These are phyloP conservation scores for Drosophila colorata DNA, from an alignment of 2,888 invertebrate genomes.

Conservation along the genomic window DNA sequence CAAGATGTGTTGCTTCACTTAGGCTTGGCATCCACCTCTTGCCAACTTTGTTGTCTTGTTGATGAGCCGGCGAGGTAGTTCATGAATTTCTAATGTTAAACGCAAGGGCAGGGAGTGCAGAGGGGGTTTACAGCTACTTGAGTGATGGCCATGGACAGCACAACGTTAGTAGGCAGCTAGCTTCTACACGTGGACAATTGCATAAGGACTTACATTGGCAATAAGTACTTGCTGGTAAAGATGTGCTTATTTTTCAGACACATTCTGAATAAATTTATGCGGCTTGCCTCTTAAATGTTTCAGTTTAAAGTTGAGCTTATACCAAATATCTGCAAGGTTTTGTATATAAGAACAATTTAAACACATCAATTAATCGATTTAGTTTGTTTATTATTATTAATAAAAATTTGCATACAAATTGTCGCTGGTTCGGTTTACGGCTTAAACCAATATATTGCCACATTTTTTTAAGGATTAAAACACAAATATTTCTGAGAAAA, in stretches of 20 bases:
- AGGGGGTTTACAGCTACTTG: background rate
- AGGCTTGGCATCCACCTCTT: constrained; percentile 7
- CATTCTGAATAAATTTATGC: background rate
- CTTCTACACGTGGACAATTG: constrained; percentile 35
- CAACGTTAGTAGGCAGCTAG: background rate
- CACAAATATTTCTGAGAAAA: too few species aligned
- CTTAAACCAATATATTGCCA: too few species aligned
- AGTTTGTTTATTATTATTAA: too few species aligned
- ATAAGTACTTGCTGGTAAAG: background rate
- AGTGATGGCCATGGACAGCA: constrained; percentile 18
- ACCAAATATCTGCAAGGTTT: too few species aligned
- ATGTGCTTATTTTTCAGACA: constrained; percentile 7
- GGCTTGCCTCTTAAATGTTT: background rate
- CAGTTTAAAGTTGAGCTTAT: background rate
- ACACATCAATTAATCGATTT: too few species aligned
- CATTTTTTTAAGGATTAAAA: too few species aligned
- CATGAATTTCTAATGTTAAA: constrained; percentile 60
- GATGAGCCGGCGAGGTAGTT: constrained; percentile 47
- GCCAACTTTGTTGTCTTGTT: constrained; percentile 39
- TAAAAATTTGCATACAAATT: too few species aligned
- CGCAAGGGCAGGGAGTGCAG: background rate
- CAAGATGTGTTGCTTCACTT: constrained; percentile 29
- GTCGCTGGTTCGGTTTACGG: too few species aligned
- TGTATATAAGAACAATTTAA: too few species aligned
- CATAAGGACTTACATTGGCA: constrained; percentile 2